Evolutionary conservation across 1,140 invertebrate genomes (phyloP).

Genomic region (Dryas iulia): DNA sequence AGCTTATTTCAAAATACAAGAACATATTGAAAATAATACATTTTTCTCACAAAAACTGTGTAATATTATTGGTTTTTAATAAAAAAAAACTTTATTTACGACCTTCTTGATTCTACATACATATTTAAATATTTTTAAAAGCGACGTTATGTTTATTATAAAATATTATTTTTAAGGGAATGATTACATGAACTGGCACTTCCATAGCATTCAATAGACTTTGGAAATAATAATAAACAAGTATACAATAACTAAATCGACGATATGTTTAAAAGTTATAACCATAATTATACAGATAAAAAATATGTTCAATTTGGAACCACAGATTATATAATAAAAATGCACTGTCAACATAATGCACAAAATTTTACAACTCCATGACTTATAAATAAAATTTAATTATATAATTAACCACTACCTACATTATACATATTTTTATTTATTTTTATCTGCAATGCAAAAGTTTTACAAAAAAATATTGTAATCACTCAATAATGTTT

Average conservation of each 20-base stretch:
- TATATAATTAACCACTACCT: neutral
- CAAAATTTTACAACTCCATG: neutral
- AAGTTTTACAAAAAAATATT: neutral
- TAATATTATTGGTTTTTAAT: neutral
- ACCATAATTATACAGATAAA: neutral
- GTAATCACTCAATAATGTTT: too few species aligned
- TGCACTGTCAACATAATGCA: neutral
- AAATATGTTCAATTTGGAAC: neutral
- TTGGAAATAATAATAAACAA: neutral
- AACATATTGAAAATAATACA: conserved; percentile 1
- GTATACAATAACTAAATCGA: conserved; percentile 8
- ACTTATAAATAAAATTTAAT: neutral
- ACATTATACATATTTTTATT: neutral
- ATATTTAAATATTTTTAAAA: neutral
- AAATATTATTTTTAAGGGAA: neutral
- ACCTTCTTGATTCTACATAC: neutral
- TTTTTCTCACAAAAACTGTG: neutral
- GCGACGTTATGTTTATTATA: neutral
- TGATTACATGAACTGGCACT: neutral
- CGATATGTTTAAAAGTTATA: conserved; percentile 17
- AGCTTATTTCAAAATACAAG: conserved; percentile 3
- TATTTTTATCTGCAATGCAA: neutral
- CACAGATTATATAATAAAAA: neutral
- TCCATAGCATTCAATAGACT: neutral
- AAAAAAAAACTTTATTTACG: neutral